These are phyloP conservation scores for Agrotis ipsilon DNA, from an alignment of 2,888 invertebrate species.

Conservation along the genomic window DNA sequence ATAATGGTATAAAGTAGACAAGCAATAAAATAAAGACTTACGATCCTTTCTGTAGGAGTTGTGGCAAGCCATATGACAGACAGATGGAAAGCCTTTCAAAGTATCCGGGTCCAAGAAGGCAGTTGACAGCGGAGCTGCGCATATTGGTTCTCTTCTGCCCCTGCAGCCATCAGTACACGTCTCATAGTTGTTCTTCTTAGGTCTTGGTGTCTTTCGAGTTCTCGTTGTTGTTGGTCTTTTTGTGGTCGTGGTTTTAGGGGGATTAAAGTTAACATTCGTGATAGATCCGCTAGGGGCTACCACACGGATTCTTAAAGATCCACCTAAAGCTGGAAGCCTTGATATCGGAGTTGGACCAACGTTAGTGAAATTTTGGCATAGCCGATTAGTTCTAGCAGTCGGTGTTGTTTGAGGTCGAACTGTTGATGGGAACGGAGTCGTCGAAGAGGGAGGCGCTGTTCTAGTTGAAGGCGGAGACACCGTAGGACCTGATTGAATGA, in stretches of 20 bases:
- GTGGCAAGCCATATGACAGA: conserved; percentile 88
- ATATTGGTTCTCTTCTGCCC: conserved; percentile 80
- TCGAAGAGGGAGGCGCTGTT: conserved; percentile 57
- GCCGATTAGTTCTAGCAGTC: conserved; percentile 25
- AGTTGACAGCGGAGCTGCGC: conserved; percentile 79
- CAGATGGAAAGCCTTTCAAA: conserved; percentile 85
- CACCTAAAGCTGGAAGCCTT: conserved; percentile 6
- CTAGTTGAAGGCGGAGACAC: conserved; percentile 50
- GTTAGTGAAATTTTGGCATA: conserved; percentile 26
- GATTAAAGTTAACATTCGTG: conserved; percentile 81
- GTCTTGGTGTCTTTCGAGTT: conserved; percentile 73
- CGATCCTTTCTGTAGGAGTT: conserved; percentile 84
- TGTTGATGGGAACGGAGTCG: conserved; percentile 36
- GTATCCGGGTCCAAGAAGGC: conserved; percentile 78
- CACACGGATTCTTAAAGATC: conserved; percentile 77
- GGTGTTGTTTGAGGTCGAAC: conserved; percentile 28
- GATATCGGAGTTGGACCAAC: conserved; percentile 1
- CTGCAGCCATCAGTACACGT: conserved; percentile 80
- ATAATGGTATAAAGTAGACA: neutral
- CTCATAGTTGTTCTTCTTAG: conserved; percentile 81
- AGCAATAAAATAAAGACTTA: conserved; percentile 70
- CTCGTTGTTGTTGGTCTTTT: conserved; percentile 68
- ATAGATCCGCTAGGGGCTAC: conserved; percentile 80
- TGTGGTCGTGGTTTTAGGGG: conserved; percentile 51
- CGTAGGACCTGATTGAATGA: conserved; percentile 53